Percentiles rank a stretch among this genome's conserved stretches.
phyloP scores from a whole-genome alignment of 2,797 vertebrate species.

The Leontopithecus rosalia region DNA sequence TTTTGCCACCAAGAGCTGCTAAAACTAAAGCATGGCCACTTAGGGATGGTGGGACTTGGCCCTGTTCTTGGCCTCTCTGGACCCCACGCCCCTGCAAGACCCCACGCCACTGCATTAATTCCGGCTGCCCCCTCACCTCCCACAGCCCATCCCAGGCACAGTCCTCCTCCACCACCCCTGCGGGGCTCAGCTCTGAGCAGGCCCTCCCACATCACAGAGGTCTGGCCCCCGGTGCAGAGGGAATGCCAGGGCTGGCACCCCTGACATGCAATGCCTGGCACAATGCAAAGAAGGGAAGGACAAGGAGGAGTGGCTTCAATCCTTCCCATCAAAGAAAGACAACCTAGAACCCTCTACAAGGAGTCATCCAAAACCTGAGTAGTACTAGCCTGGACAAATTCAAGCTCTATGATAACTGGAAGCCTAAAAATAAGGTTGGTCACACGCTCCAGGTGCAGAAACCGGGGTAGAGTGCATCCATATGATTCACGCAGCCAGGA shows the following conservation, averaged over 20 bases:
- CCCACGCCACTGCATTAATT: rapidly evolving
- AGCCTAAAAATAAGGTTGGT: rapidly evolving
- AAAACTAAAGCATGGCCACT: neutral
- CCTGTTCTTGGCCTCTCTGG: neutral
- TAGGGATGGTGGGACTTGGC: too few relatives aligned
- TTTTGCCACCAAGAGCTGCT: neutral
- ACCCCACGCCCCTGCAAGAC: rapidly evolving
- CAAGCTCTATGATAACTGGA: neutral
- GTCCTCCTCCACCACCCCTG: neutral
- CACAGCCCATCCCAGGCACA: neutral
- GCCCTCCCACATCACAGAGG: neutral
- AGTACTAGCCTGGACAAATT: neutral
- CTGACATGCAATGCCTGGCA: neutral
- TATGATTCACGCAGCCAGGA: rapidly evolving
- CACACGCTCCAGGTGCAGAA: rapidly evolving
- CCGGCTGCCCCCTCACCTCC: rapidly evolving
- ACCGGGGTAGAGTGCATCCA: rapidly evolving
- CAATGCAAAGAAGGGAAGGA: neutral
- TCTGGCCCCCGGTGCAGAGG: rapidly evolving
- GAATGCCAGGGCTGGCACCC: rapidly evolving
- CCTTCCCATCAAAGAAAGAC: neutral
- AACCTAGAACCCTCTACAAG: neutral
- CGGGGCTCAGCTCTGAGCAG: neutral
- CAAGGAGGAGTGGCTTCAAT: neutral
- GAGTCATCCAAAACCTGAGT: neutral